Evolutionary conservation across 2,113 vertebrate species (phyloP).

Genomic region (Lynx canadensis): DNA sequence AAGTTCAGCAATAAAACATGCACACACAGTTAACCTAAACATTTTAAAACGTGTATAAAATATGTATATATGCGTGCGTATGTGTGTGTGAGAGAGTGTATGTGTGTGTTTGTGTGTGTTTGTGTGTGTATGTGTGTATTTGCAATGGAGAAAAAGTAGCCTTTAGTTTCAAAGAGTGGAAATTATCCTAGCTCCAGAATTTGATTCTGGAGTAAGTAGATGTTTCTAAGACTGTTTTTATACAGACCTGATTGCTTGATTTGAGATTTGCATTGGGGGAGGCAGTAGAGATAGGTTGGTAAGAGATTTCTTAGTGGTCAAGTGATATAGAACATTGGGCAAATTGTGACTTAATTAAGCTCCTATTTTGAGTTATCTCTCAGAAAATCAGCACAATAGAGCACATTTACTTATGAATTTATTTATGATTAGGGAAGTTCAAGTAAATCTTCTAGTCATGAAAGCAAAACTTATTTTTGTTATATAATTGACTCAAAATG

Average conservation of each 20-base stretch:
- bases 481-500: constrained; percentile 21
- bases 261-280: constrained; percentile 42
- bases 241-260: not conserved
- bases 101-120: not conserved
- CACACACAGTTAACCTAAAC: not conserved
- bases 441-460: constrained; percentile 3
- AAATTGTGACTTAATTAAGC: not conserved
- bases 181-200: not conserved
- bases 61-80: not conserved
- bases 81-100: not conserved
- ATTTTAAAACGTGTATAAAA: not conserved
- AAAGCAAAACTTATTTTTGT: constrained; percentile 29
- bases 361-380: constrained; percentile 3
- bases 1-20: not conserved
- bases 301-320: not conserved
- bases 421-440: constrained; percentile 9
- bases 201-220: not conserved
- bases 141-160: constrained; percentile 17
- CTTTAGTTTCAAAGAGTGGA: not conserved
- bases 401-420: not conserved
- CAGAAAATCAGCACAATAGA: not conserved
- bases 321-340: not conserved
- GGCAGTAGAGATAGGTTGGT: not conserved
- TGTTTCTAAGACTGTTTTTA: constrained; percentile 6
- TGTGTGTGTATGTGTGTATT: not conserved